Conservation (phyloP, 2,113 vertebrate species). For the Gallinago media region DNA sequence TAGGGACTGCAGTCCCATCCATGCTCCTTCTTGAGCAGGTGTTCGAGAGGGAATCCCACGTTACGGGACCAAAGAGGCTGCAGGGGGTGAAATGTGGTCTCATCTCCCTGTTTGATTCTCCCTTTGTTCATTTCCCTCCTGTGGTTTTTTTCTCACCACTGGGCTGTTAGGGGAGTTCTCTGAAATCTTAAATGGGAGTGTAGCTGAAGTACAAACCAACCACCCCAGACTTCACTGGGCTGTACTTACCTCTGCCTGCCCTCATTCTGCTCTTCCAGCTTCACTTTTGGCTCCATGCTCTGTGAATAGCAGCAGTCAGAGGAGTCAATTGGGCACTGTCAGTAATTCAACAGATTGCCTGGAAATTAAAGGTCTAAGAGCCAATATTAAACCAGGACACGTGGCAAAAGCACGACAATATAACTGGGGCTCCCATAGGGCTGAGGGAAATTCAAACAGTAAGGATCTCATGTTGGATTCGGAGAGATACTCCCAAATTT, state of each 20-base stretch:
- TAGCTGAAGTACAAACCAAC: background rate
- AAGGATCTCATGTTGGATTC: conserved; percentile 1
- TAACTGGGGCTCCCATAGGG: background rate
- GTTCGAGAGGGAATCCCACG: background rate
- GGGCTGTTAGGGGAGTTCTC: background rate
- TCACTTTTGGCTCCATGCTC: background rate
- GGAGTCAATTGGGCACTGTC: background rate
- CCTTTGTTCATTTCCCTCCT: background rate
- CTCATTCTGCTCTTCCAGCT: background rate
- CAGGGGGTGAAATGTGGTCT: background rate
- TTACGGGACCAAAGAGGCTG: background rate
- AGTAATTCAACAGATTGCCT: conserved; percentile 16
- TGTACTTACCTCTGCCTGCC: background rate
- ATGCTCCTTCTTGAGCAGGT: accelerated
- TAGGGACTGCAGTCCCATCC: background rate
- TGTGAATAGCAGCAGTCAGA: background rate
- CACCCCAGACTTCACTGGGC: background rate
- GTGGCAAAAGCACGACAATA: background rate
- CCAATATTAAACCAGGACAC: background rate
- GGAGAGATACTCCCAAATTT: conserved; percentile 23
- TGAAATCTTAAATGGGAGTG: background rate
- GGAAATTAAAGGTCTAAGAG: conserved; percentile 19
- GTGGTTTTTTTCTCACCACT: background rate
- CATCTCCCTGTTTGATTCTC: background rate
- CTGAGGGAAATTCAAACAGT: background rate